Base-by-base conservation (phyloP, 1,140 invertebrate species). In the Cotesia glomerata region DNA sequence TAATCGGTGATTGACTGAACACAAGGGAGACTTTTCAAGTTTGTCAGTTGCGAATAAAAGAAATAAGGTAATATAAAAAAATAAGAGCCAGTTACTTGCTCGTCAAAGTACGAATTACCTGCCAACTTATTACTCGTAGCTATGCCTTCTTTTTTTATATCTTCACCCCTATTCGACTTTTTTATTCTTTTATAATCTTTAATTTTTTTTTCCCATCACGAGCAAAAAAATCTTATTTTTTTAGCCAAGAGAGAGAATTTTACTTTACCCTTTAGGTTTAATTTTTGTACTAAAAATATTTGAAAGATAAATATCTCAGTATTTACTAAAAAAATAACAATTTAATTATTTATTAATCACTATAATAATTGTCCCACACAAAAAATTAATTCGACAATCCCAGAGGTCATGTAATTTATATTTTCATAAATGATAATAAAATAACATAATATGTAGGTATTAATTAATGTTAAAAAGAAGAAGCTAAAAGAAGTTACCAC, bases 81-180 rank as follows among this genome's bases (percentile, higher is more conserved):
- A 82, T 79, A 77, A 76, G 73, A 69, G 63, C 49, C 35, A 63
- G 59, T 58, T 35, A 82, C 77, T 72, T 76, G 79, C 82, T 84
- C 85, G 80, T 85, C 84, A 85, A 87, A 85, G 80, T 81, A 79
- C 79, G 80, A 85, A 86, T 86, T 87, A 87, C 79, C 56, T 32
- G 56, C 56, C 71, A 66, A 67, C 65, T 85, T 84, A 85, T 87
- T 86, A 85, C 85, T 82, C 83, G 71, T 81, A 73, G 81, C 80
- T 78, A 79, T 39, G 51, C 52, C 62, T 67, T 68, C 62, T 11
- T 56, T 65, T 66, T 65, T 70, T 64, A 35, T 78, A 78, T 79
- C 72, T 74, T 76, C 75, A 78, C 67, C 75, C 80, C 79, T 82
- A 80, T 80, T 79, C 18, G 56, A 71, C 69, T 68, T 59, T 69